Base-by-base conservation (phyloP, 2,888 invertebrate species). In the Acanthococcus lagerstroemiae region DNA sequence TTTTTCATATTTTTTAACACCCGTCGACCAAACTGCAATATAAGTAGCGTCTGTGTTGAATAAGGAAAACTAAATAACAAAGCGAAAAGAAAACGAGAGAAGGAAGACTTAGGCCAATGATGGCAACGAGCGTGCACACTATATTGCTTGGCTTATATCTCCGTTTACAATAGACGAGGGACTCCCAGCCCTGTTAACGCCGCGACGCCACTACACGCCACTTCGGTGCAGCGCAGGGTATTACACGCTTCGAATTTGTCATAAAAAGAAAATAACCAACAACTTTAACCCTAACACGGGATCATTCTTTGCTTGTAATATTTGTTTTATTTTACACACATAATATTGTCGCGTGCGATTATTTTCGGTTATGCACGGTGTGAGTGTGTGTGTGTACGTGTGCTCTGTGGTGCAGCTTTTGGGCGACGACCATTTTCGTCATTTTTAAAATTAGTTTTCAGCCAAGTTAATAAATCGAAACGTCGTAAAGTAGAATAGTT, bases 211-310 rank as follows among this genome's bases (percentile, higher is more conserved):
- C 63, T 63, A 27, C 44, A 54, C 44, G 48, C 60, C 37, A 52
- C 54, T 63, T 63, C 44, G 30, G 26, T 63, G 44, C 52, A 46
- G 46, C 46, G 44, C 26, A 52, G 54, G 37, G 30, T 44, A 44
- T 24, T 52, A 52, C 63, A 37, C 24, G 30, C 26, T 52, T 27
- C 30, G 19, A 63, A 63, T 63, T 30, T 63, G 52, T 52, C 63
- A 63, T 63, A 63, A 63, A 63, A 54, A 63, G 63, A 63, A 63
- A 54, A 63, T 54, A 63, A 63, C 63, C 63, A 37, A 63, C 63
- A 63, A 63, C 63, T 63, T 63, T 63, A 54, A 63, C 52, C 63
- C 63, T 54, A 52, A 54, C 63, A 37, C 44, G 25, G 27, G 25
- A 52, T 63, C 52, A 63, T 63, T 63, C 48, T 52, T 63, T 30